Percentiles rank a stretch among this genome's conserved stretches.
These are phyloP conservation scores for Myrmophylax atrothorax DNA, from an alignment of 2,113 vertebrate species.

Conservation along the genomic window DNA sequence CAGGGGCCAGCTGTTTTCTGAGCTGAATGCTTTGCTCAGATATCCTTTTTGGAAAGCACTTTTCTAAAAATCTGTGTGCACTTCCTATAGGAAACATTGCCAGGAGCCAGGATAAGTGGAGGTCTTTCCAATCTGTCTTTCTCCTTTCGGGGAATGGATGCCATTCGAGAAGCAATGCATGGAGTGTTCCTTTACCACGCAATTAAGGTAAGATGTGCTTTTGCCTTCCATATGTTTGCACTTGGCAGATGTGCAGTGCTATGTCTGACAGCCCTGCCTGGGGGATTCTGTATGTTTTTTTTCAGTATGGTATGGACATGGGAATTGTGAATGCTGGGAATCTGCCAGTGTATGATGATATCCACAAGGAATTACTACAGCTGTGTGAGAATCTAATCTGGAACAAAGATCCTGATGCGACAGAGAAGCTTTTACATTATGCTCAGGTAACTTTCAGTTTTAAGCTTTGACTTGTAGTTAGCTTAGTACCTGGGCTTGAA, in stretches of 20 bases:
- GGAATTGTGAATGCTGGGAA: conserved; percentile 97
- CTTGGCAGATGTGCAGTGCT: not conserved
- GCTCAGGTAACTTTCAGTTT: conserved; percentile 83
- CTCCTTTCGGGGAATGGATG: conserved; percentile 97
- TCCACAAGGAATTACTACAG: conserved; percentile 88
- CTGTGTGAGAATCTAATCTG: conserved; percentile 96
- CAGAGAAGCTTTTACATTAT: conserved; percentile 91
- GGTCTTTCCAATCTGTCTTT: conserved; percentile 98
- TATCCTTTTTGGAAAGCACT: not conserved
- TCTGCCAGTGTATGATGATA: conserved; percentile 93
- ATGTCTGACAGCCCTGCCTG: not conserved
- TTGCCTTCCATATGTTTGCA: not conserved
- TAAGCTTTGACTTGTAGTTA: not conserved
- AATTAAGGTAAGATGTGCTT: conserved; percentile 76
- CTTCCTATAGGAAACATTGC: conserved; percentile 83
- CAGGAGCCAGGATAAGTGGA: conserved; percentile 89
- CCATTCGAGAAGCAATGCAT: conserved; percentile 96
- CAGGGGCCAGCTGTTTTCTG: not conserved
- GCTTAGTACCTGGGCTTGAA: not conserved
- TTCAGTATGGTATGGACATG: conserved; percentile 96
- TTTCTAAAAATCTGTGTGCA: not conserved
- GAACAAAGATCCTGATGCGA: conserved; percentile 91
- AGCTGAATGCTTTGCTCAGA: not conserved
- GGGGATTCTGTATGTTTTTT: not conserved
- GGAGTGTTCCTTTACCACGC: conserved; percentile 94